Evolutionary conservation across 2,888 invertebrate species (phyloP).

Genomic region (Torymus aiolomorphi): DNA sequence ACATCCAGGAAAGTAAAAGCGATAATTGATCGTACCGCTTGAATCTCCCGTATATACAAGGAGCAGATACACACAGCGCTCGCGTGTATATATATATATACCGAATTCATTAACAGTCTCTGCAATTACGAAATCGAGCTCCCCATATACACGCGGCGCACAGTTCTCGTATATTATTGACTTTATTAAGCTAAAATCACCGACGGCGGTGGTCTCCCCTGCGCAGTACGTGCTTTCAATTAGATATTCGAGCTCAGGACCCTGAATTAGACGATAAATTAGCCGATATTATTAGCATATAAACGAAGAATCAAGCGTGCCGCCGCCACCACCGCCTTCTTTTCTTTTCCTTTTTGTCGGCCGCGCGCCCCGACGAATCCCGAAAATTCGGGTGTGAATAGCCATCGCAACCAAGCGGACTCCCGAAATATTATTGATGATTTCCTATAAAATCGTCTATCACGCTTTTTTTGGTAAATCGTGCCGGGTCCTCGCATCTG

Average conservation of each 20-base stretch:
- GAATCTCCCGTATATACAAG: too few species aligned
- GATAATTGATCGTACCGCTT: too few species aligned
- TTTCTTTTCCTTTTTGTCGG: slow-evolving; percentile 2
- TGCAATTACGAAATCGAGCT: slow-evolving; percentile 51
- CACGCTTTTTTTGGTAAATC: slow-evolving; percentile 9
- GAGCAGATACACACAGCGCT: too few species aligned
- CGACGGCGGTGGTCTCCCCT: slow-evolving; percentile 39
- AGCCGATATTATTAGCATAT: slow-evolving; percentile 67
- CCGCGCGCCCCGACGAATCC: too few species aligned
- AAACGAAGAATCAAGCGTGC: slow-evolving; percentile 63
- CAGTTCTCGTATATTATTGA: slow-evolving; percentile 64
- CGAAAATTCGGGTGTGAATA: slow-evolving; percentile 44
- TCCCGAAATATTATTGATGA: slow-evolving; percentile 44
- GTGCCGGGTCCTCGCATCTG: neutral
- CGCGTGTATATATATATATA: too few species aligned
- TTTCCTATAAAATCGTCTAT: slow-evolving; percentile 38
- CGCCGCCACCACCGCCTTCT: slow-evolving; percentile 17
- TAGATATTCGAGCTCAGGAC: slow-evolving; percentile 58
- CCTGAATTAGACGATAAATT: slow-evolving; percentile 68
- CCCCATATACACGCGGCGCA: neutral
- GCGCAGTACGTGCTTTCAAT: slow-evolving; percentile 69
- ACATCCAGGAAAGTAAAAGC: too few species aligned
- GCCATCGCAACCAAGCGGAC: slow-evolving; percentile 16
- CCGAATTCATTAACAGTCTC: slow-evolving; percentile 1
- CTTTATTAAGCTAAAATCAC: slow-evolving; percentile 66